Evolutionary conservation across 2,113 vertebrate species (phyloP).

Genomic region (Corapipo altera): DNA sequence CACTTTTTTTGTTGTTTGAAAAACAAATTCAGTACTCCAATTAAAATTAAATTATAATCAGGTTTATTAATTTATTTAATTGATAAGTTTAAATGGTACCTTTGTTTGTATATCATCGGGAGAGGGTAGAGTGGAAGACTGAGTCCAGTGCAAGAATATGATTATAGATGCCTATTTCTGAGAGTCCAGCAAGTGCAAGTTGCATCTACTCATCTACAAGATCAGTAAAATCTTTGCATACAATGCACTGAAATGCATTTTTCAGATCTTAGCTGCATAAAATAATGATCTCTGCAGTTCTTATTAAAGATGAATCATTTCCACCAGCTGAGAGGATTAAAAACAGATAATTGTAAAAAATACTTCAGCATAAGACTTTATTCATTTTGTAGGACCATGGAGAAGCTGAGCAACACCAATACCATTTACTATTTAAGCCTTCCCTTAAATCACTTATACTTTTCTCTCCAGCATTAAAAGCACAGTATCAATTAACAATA

Average conservation of each 20-base stretch:
- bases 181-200: not conserved
- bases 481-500: slow-evolving; percentile 1
- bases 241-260: not conserved
- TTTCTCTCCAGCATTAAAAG: not conserved
- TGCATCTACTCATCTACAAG: not conserved
- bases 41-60: not conserved
- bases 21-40: not conserved
- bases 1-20: not conserved
- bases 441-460: not conserved
- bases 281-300: not conserved
- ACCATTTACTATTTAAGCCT: not conserved
- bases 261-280: not conserved
- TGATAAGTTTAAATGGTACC: not conserved
- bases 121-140: not conserved
- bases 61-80: not conserved
- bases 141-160: not conserved
- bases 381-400: not conserved
- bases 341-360: not conserved
- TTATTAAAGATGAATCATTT: not conserved
- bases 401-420: not conserved
- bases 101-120: not conserved
- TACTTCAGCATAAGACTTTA: not conserved
- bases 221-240: not conserved
- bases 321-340: not conserved
- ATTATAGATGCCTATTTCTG: not conserved